Evolutionary conservation across 2,888 invertebrate species (phyloP), one percentile per base, ranked within the genome.

Genomic region (Polydrusus tereticollis): DNA sequence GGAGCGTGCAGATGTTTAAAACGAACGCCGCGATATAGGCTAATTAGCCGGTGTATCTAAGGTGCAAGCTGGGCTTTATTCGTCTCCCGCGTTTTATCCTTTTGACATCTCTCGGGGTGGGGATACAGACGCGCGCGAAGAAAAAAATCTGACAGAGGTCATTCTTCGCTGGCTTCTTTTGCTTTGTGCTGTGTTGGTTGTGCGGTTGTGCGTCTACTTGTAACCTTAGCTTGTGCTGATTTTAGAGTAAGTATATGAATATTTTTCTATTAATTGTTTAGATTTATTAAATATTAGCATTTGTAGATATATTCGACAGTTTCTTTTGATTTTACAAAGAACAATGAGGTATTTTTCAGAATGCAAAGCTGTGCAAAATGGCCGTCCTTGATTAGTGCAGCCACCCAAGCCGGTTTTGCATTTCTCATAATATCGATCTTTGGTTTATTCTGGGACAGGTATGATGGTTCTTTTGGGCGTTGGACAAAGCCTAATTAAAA

Each of bases 351-450:
- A 26, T 26, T 12, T 47, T 47, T 26, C 5, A n/a, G 2, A 26
- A 50, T 41, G 16, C n/a, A 3, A 47, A n/a, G 12, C 12, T 1
- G n/a, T 50, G 63, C 63, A 64, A 64, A 47, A 64, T 64, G 63
- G 63, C 63, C 38, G 63, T 43, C 63, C 52, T 64, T 52, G 50
- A 64, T 64, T 64, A 36, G 20, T 36, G 63, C 43, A 47, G 18
- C 29, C 62, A 47, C 23, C 45, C 45, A 50, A 50, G 63, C 63
- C 50, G 45, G 50, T 64, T 64, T 64, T 64, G 50, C 63, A 64
- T 64, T 50, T 64, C 52, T 38, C n/a, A 50, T 57, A 38, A 21
- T 64, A 64, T 62, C 26, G 62, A 62, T 62, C 62, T 62, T 26
- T 47, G 12, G 43, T 26, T 59, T 59, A 62, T 18, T 43, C 26